Percentiles rank a stretch among this genome's conserved stretches.
phyloP scores from a whole-genome alignment of 2,113 vertebrate species.

The Cervus canadensis region DNA sequence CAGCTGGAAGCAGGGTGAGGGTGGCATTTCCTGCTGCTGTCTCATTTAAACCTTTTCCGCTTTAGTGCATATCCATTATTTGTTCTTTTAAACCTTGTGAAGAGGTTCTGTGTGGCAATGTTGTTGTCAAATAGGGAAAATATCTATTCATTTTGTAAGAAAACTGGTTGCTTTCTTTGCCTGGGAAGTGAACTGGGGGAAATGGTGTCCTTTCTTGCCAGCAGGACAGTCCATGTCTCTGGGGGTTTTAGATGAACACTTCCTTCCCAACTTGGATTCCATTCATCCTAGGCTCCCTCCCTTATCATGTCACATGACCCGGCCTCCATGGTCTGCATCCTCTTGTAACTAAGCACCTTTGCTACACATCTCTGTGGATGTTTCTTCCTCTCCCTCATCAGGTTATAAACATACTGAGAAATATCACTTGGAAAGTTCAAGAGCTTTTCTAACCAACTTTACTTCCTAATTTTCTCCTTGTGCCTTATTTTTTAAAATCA shows the following conservation, averaged over 20 bases:
- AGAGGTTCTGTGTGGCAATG: not conserved
- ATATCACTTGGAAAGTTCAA: not conserved
- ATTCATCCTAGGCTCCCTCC: not conserved
- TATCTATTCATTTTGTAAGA: not conserved
- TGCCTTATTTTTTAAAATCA: not conserved
- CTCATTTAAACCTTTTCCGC: not conserved
- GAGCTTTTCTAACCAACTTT: not conserved
- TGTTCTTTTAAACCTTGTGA: not conserved
- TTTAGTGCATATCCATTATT: not conserved
- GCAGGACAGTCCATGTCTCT: not conserved
- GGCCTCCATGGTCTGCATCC: not conserved
- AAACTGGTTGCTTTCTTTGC: not conserved
- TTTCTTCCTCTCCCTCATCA: not conserved
- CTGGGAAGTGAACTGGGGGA: not conserved
- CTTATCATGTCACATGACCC: not conserved
- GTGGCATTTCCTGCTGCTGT: not conserved
- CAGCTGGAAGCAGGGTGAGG: not conserved
- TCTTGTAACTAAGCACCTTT: not conserved
- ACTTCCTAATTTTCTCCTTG: not conserved
- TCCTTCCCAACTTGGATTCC: not conserved
- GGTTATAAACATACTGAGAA: not conserved
- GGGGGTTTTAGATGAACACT: not conserved
- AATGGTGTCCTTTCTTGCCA: not conserved
- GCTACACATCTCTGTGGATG: not conserved
- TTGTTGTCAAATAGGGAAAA: not conserved